Evolutionary conservation across 2,113 vertebrate genomes (phyloP), one percentile per base, ranked within the genome.

Genomic region (Apodemus speciosus): DNA sequence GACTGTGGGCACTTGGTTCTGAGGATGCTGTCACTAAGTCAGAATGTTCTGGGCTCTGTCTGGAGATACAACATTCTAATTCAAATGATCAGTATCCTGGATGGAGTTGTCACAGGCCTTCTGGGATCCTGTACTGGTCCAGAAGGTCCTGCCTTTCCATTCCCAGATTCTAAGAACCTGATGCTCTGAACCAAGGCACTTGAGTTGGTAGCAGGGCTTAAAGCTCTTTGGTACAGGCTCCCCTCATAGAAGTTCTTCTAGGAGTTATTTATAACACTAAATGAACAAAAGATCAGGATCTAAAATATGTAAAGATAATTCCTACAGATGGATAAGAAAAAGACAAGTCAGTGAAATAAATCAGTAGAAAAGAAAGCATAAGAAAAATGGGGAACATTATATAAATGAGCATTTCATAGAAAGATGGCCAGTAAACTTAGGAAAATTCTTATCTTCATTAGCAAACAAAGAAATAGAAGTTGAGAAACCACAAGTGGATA

Each of bases 1-100:
- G 18, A 62, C 51, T 2, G 1, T 38, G 3, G 46, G 58, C 6
- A 4, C 0, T 0, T 10, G 38, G 23, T 38, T 21, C 62, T 18
- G 40, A 88, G 43, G 32, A 16, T 40, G 40, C 14, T 5, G 1
- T 10, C 9, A 38, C 68, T 21, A 53, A 43, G 68, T 13, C 11
- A 35, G 20, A 30, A 10, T 3, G 15, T 64, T 51, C 46, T 4
- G 4, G 30, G 38, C 14, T 30, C 80, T 76, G 6, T 14, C 21
- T 21, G 14, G 43, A 83, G 73, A 10, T 83, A n/a, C 23, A 58
- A 7, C 5, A 58, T 25, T 51, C 72, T 35, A 23, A 75, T 40
- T 81, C 76, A 72, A 53, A 43, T 73, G 20, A 40, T 3, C 9
- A 35, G 25, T 25, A 4, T 51, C 2, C 0, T 8, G 32, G 30